Base-by-base conservation (phyloP, 2,888 invertebrate genomes). In the Oligia strigilis region DNA sequence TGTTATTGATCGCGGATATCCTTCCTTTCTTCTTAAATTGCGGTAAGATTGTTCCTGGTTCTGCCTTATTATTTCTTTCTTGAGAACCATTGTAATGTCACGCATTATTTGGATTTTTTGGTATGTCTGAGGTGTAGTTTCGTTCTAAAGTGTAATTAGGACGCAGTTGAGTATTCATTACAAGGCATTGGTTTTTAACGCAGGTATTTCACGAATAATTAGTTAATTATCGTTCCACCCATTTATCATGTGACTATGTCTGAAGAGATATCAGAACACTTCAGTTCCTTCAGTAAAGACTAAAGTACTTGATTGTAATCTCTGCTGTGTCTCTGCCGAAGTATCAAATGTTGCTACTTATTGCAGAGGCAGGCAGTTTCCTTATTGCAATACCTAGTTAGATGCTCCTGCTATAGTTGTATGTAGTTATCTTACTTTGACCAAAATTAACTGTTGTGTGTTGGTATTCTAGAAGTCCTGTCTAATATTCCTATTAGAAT, bases 1-100 rank as follows among this genome's bases (percentile, higher is more conserved):
- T 96, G 94, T 88, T 92, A 86, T 84, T 89, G 78, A 80, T 86
- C 88, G 92, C 93, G 92, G 88, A 91, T 91, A 90, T 89, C 83
- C 72, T 78, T 77, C 84, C 81, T 89, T 87, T 81, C 83, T 82
- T 87, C 77, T 75, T 74, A 77, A 88, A 88, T 91, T 88, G 90
- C 73, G 94, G 94, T 95, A 95, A 94, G 94, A 91, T 92, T 89
- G 92, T 91, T 91, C 88, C 83, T 89, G 89, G 91, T 93, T 92
- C 90, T 94, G 92, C 92, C 91, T 89, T 92, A 91, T 90, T 89
- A 90, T 91, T 88, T 85, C 88, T 89, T 87, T 86, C 88, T 82
- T 80, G 84, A 85, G 78, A 88, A 82, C 85, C 88, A 85, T 91
- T 91, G 90, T 92, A 92, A 90, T 92, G 90, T 93, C 91, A 92